Conservation (phyloP, 1,140 invertebrate genomes). For the Scylla paramamosain region DNA sequence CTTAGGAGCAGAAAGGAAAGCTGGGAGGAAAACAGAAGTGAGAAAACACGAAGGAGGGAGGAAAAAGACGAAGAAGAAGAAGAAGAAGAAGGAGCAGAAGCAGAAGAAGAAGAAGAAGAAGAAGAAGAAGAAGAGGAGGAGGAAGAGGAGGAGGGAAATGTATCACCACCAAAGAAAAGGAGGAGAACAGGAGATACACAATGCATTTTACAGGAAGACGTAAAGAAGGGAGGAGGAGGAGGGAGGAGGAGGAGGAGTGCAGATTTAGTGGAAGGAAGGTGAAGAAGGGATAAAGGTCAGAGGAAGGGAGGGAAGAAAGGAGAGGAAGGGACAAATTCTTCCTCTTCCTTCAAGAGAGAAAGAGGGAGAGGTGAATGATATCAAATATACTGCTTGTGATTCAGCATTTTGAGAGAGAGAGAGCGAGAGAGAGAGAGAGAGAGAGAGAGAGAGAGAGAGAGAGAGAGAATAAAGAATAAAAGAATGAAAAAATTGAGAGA, state of each 20-base stretch:
- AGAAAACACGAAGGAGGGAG: not conserved
- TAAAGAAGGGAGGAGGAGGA: too few relatives aligned
- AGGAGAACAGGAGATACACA: not conserved
- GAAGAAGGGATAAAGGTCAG: not conserved
- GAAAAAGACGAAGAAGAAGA: conserved; percentile 25
- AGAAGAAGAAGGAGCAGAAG: conserved; percentile 23
- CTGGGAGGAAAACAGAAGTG: not conserved
- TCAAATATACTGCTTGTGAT: not conserved
- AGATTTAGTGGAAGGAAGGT: not conserved
- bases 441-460: conserved; percentile 1
- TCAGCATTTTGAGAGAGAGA: not conserved
- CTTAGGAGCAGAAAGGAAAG: not conserved
- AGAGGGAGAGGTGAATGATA: not conserved
- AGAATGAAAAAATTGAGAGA: not conserved
- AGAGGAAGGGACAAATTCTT: not conserved
- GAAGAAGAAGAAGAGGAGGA: conserved; percentile 35
- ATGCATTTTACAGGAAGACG: not conserved
- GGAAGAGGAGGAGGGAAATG: conserved; percentile 13
- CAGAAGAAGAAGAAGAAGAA: conserved; percentile 2
- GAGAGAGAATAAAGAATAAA: not conserved
- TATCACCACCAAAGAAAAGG: not conserved
- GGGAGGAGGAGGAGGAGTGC: not conserved
- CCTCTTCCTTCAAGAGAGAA: not conserved
- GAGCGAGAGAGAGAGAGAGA: conserved; percentile 1
- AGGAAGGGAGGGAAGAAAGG: not conserved